A percentile compares a stretch with the other conserved stretches of the same genome.
Conservation (phyloP, 2,113 vertebrate genomes). For the Halcyon malimbica region DNA sequence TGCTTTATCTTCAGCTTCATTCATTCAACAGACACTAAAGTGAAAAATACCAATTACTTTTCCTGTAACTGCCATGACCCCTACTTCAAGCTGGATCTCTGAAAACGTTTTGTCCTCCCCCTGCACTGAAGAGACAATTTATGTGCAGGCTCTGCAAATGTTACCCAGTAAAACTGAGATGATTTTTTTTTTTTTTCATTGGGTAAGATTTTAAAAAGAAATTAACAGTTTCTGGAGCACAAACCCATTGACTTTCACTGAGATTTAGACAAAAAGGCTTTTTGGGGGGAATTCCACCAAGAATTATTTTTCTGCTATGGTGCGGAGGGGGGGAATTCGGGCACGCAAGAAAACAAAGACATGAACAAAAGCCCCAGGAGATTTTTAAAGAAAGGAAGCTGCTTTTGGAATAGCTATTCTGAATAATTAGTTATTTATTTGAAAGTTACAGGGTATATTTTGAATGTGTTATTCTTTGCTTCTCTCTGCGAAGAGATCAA, state of each 20-base stretch:
- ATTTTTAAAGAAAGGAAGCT: not conserved
- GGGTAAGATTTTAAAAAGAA: not conserved
- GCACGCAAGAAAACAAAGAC: not conserved
- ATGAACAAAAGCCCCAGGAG: not conserved
- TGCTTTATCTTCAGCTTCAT: not conserved
- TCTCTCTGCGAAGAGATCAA: not conserved
- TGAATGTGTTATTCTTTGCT: not conserved
- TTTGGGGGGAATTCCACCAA: not conserved
- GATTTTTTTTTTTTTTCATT: not conserved
- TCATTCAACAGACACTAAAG: not conserved
- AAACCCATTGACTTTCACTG: not conserved
- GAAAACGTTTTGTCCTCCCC: not conserved
- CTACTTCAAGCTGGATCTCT: not conserved
- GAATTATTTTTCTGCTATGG: not conserved
- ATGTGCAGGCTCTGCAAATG: not conserved
- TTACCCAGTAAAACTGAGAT: not conserved
- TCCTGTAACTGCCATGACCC: not conserved
- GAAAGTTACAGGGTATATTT: not conserved
- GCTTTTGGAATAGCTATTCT: not conserved
- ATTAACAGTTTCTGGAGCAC: not conserved
- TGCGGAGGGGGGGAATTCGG: accelerated
- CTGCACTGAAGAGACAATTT: not conserved
- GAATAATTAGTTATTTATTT: not conserved
- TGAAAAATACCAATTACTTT: not conserved
- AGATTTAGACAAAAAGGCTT: not conserved